phyloP scores from a whole-genome alignment of 2,113 vertebrate genomes.

The Muscicapa adusta region DNA sequence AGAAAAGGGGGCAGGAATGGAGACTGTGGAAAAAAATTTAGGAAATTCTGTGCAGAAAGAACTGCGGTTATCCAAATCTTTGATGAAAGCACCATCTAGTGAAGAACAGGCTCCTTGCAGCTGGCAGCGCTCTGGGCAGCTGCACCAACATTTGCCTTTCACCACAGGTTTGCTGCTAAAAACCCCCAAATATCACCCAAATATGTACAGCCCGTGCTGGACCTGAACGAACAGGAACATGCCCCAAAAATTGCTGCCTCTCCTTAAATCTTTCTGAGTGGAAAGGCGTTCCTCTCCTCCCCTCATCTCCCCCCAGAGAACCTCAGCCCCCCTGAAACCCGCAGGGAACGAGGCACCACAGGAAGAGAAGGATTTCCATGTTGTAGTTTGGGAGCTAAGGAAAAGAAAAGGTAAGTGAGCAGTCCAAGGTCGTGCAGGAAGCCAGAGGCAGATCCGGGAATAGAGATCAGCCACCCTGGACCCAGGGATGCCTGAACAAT shows the following conservation, averaged over 20 bases:
- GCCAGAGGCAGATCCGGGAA: conserved; percentile 62
- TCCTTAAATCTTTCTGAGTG: neutral
- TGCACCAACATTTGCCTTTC: neutral
- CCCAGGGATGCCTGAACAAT: conserved; percentile 58
- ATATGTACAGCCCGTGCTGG: neutral
- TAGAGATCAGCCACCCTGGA: conserved; percentile 42
- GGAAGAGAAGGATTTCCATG: conserved; percentile 31
- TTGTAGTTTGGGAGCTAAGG: neutral
- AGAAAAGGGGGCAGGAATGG: conserved; percentile 15
- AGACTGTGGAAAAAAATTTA: neutral
- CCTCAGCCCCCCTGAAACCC: neutral
- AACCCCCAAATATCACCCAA: neutral
- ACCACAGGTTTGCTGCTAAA: neutral
- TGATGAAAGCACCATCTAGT: conserved; percentile 57
- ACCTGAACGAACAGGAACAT: neutral
- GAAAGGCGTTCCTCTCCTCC: neutral
- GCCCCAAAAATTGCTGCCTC: neutral
- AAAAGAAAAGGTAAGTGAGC: conserved; percentile 48
- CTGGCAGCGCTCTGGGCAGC: neutral
- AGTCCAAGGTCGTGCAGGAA: conserved; percentile 56
- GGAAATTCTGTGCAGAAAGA: neutral
- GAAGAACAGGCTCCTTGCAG: neutral
- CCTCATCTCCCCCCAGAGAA: neutral
- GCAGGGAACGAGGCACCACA: neutral
- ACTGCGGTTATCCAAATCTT: neutral